Evolutionary conservation across 2,113 vertebrate species (phyloP), one percentile per base, ranked within the genome.

Genomic region (Emberiza fucata): DNA sequence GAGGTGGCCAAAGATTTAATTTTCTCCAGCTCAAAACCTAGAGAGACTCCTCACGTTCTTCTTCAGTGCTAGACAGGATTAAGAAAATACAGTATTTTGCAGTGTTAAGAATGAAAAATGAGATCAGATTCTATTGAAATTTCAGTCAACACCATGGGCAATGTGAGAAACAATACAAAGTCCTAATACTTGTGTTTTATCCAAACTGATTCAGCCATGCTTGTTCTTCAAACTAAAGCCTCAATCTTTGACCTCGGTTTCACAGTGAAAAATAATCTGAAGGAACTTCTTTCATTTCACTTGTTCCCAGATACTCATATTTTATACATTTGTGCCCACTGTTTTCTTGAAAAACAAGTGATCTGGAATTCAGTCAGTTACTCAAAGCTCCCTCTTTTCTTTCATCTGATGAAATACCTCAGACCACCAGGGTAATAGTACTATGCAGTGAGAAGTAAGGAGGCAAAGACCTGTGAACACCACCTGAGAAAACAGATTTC

Each of bases 291-390:
- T 96, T 85, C 50, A 42, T 85, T 92, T 80, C 71, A 47, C 40
- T 60, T 80, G 8, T 80, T 82, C 42, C 9, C 37, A 63, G 86
- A 64, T 47, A 78, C 68, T 90, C 75, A 61, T 80, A 65, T 92
- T 91, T 93, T 83, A 87, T 78, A 80, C 27, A 59, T 77, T 80
- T 71, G 29, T 77, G 18, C 27, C 23, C 56, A 71, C 71, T 72
- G 33, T 77, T 85, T 97, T 80, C 75, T 73, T 72, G 71, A 59
- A 92, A 92, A 84, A 70, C 56, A 88, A 90, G 56, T 70, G 18
- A 92, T 93, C 71, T 88, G 23, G 59, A 88, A 86, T 88, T 95
- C 88, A 84, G 48, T 60, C 68, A 75, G 65, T 37, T 84, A 81
- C 91, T 89, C 72, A 40, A 71, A 81, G 50, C 48, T 92, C n/a